Percentiles rank a stretch among this genome's conserved stretches.
Evolutionary conservation across 2,888 invertebrate genomes (phyloP).

Genomic region (Tetragonula carbonaria): DNA sequence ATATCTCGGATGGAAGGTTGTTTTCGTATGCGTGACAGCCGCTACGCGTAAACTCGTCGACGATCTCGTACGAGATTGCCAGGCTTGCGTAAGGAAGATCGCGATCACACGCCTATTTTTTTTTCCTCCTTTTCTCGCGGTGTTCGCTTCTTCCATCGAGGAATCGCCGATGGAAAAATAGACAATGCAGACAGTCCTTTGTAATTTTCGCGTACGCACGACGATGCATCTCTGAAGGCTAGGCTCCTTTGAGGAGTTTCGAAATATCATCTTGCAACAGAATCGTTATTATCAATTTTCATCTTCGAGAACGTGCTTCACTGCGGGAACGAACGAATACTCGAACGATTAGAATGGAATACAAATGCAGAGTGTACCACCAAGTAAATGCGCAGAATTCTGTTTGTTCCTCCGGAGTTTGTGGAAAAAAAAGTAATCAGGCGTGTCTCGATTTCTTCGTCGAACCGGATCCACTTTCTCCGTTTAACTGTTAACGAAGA

Average conservation of each 20-base stretch:
- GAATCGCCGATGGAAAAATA: conserved; percentile 39
- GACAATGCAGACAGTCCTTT: background rate
- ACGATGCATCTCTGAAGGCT: background rate
- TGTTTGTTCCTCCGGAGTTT: background rate
- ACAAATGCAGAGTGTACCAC: no score
- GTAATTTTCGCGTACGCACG: background rate
- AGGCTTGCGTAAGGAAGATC: conserved; percentile 66
- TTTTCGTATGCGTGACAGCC: conserved; percentile 25
- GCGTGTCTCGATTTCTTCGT: background rate
- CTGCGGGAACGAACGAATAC: no score
- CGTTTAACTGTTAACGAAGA: background rate
- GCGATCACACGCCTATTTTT: conserved; percentile 51
- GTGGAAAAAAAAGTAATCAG: background rate
- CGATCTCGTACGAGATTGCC: conserved; percentile 58
- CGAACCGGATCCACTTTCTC: background rate
- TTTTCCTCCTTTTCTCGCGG: conserved; percentile 6
- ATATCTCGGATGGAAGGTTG: conserved; percentile 35
- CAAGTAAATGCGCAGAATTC: background rate
- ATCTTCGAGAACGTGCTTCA: no score
- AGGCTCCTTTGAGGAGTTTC: background rate
- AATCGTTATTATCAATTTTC: background rate
- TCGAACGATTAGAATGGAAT: no score
- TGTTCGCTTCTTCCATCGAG: conserved; percentile 38
- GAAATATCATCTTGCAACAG: background rate
- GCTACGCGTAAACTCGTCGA: conserved; percentile 56